phyloP scores from a whole-genome alignment of 2,888 invertebrate species.

The Allacma fusca region DNA sequence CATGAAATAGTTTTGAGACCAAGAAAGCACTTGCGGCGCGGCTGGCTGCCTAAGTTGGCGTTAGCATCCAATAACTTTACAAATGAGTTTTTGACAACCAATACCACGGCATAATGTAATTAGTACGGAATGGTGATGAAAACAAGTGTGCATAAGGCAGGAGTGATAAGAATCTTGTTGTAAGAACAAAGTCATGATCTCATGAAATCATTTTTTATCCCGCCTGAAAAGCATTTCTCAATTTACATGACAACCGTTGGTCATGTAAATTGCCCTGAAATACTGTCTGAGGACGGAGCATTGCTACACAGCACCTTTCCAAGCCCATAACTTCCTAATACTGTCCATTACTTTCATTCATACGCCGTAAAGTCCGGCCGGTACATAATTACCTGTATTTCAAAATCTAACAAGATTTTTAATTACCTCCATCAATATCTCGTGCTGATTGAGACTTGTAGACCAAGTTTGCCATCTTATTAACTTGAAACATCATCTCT shows the following conservation, averaged over 20 bases:
- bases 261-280: not conserved
- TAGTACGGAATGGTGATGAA: not conserved
- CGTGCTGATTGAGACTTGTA: constrained; percentile 24
- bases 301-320: not conserved
- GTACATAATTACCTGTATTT: not conserved
- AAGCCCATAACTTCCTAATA: not conserved
- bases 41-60: no score
- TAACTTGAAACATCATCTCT: not conserved
- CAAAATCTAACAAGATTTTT: not conserved
- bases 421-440: constrained; percentile 18
- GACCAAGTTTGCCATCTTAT: not conserved
- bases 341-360: no score
- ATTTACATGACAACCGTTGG: not conserved
- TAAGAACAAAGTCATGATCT: constrained; percentile 8
- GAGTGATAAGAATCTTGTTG: constrained; percentile 4
- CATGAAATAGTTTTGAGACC: no score
- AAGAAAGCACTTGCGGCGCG: no score
- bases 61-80: not conserved
- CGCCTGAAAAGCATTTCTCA: not conserved
- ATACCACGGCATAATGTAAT: not conserved
- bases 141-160: not conserved
- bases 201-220: not conserved
- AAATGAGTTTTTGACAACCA: not conserved
- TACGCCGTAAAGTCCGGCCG: no score
- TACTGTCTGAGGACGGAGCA: not conserved